Conservation (phyloP, 2,113 vertebrate species). For the Cyprinus carpio region DNA sequence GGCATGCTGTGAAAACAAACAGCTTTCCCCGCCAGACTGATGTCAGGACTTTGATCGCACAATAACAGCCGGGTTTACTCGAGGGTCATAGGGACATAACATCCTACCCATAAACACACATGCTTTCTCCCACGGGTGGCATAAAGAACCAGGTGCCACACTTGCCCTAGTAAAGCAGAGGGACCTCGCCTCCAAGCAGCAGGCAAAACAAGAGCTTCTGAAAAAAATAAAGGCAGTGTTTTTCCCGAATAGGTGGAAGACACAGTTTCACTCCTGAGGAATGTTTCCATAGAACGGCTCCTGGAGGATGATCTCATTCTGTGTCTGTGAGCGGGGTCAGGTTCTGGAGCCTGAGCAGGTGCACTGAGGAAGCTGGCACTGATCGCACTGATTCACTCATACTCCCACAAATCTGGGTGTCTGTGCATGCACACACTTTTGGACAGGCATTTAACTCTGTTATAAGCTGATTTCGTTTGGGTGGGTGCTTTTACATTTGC, state of each 20-base stretch:
- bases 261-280: conserved; percentile 49
- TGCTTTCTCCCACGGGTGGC: conserved; percentile 46
- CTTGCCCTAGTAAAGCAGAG: conserved; percentile 24
- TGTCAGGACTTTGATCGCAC: conserved; percentile 70
- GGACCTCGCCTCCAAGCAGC: neutral
- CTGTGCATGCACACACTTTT: neutral
- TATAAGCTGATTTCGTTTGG: neutral
- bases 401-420: neutral
- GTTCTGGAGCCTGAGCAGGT: conserved; percentile 29
- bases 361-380: conserved; percentile 23
- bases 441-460: neutral
- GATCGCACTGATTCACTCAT: conserved; percentile 24
- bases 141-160: conserved; percentile 23
- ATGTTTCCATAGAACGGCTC: conserved; percentile 48
- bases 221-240: neutral
- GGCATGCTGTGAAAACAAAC: conserved; percentile 72
- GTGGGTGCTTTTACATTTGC: neutral
- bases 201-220: neutral
- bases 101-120: conserved; percentile 66
- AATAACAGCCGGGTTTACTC: conserved; percentile 66
- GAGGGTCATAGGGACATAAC: conserved; percentile 68
- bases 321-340: conserved; percentile 34
- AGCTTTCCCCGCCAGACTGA: conserved; percentile 64
- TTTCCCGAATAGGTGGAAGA: conserved; percentile 48
- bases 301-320: conserved; percentile 45